phyloP scores from a whole-genome alignment of 2,797 vertebrate genomes.

The Halcyon chelicuti region DNA sequence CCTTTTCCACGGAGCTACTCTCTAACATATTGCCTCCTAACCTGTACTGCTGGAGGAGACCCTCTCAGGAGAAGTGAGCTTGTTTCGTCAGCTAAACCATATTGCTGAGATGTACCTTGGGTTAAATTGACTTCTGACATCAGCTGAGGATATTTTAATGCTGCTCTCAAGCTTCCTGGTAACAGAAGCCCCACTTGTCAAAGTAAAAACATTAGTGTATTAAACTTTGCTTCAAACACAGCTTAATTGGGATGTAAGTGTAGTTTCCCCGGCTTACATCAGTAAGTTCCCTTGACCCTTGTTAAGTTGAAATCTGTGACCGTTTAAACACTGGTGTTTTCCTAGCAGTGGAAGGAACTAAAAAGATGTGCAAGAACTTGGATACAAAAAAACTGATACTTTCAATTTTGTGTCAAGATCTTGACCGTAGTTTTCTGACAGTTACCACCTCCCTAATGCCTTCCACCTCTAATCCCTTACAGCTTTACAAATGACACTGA shows the following conservation, averaged over 20 bases:
- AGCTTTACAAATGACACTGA: neutral
- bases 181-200: neutral
- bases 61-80: neutral
- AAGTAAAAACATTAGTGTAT: neutral
- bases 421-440: neutral
- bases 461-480: neutral
- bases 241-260: neutral
- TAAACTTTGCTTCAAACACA: neutral
- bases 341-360: neutral
- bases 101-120: neutral
- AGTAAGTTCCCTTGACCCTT: neutral
- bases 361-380: neutral
- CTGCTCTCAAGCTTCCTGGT: neutral
- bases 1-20: too few relatives aligned
- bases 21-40: too few relatives aligned
- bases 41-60: neutral
- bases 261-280: neutral
- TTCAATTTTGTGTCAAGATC: neutral
- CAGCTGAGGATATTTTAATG: neutral
- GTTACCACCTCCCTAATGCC: neutral
- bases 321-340: neutral
- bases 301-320: neutral
- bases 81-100: neutral
- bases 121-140: neutral
- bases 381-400: neutral